These are phyloP conservation scores for Melanogrammus aeglefinus DNA, from an alignment of 2,797 vertebrate genomes.

Conservation along the genomic window DNA sequence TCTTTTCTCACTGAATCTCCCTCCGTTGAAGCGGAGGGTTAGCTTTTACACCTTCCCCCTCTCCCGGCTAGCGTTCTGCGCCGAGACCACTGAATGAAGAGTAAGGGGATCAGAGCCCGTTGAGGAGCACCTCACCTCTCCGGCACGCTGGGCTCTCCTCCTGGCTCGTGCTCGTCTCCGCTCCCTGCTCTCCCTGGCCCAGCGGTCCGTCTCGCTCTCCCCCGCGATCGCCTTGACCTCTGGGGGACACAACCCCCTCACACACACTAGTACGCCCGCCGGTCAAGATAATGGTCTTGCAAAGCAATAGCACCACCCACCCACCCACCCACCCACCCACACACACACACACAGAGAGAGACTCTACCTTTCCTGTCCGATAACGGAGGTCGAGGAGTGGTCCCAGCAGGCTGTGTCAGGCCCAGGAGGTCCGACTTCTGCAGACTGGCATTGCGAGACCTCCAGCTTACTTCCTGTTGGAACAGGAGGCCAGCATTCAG, in stretches of 20 bases:
- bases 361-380: conserved; percentile 64
- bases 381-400: conserved; percentile 61
- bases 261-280: conserved; percentile 15
- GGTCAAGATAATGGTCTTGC: conserved; percentile 19
- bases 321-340: not conserved
- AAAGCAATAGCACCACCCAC: not conserved
- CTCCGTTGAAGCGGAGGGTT: not conserved
- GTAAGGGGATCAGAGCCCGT: not conserved
- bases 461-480: conserved; percentile 81
- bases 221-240: conserved; percentile 68
- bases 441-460: conserved; percentile 81
- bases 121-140: conserved; percentile 53
- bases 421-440: conserved; percentile 84
- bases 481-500: not conserved
- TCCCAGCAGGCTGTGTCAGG: conserved; percentile 77
- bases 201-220: conserved; percentile 75
- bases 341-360: not conserved
- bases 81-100: not conserved
- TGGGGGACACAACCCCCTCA: conserved; percentile 52
- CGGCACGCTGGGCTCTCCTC: conserved; percentile 69
- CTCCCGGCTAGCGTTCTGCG: not conserved
- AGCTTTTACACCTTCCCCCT: not conserved
- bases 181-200: conserved; percentile 67
- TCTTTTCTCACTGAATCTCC: not conserved
- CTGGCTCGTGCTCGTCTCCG: conserved; percentile 69